Conservation (phyloP, 2,113 vertebrate genomes). For the Lucifuga dentata region DNA sequence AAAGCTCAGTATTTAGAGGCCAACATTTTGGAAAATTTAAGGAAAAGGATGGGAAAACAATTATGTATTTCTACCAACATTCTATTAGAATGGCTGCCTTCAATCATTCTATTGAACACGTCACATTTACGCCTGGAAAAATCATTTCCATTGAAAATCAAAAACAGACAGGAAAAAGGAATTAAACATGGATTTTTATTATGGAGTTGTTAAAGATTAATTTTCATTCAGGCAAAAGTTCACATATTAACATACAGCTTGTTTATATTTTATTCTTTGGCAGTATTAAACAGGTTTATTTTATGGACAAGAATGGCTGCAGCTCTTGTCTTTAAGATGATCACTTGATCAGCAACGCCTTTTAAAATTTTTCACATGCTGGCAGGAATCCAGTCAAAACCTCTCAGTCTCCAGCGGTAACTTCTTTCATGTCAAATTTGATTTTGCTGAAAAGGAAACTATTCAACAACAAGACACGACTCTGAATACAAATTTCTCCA, state of each 20-base stretch:
- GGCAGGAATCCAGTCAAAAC: background rate
- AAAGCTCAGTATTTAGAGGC: too few relatives aligned
- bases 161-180: background rate
- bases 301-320: background rate
- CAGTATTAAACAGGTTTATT: too few relatives aligned
- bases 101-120: too few relatives aligned
- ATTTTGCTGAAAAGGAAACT: conserved; percentile 35
- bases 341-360: too few relatives aligned
- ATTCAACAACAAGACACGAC: conserved; percentile 22
- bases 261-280: background rate
- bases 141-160: too few relatives aligned
- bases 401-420: background rate
- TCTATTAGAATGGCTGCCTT: too few relatives aligned
- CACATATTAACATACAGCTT: background rate
- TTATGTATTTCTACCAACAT: too few relatives aligned
- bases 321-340: background rate
- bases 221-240: background rate
- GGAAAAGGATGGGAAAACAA: too few relatives aligned
- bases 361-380: background rate
- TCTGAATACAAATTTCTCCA: conserved; percentile 33
- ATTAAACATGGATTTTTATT: background rate
- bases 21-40: too few relatives aligned
- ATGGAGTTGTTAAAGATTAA: background rate
- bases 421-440: conserved; percentile 34
- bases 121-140: too few relatives aligned